Conservation (phyloP, 2,888 invertebrate species). For the Chloroclystis v-ata region DNA sequence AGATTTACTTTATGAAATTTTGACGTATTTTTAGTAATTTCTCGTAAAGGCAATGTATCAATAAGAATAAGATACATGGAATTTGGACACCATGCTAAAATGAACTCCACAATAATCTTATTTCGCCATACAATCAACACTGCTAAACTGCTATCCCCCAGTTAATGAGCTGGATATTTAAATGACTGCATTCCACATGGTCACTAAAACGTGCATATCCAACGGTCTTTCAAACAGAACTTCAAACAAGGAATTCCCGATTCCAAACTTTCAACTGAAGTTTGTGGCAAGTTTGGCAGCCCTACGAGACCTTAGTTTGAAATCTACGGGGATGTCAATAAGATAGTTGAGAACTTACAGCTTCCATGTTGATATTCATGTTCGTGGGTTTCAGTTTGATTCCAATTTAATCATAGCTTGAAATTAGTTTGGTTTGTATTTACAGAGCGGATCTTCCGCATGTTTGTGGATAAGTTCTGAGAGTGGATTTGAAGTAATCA, state of each 20-base stretch:
- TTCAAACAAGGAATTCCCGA: background rate
- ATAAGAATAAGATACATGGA: too few species aligned
- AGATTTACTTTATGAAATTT: too few species aligned
- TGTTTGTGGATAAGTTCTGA: background rate
- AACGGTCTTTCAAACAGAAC: background rate
- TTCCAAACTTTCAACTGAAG: background rate
- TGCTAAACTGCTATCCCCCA: too few species aligned
- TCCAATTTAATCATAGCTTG: slow-evolving; percentile 6
- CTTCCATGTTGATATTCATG: slow-evolving; percentile 4
- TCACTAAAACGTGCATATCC: too few species aligned
- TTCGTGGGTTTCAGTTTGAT: slow-evolving; percentile 4
- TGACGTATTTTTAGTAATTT: too few species aligned
- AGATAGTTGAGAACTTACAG: slow-evolving; percentile 7
- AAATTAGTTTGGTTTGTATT: slow-evolving; percentile 6
- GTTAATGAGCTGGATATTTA: too few species aligned
- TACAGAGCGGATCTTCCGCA: background rate
- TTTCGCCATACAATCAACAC: too few species aligned
- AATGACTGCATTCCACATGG: background rate
- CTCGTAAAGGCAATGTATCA: too few species aligned
- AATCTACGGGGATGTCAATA: slow-evolving; percentile 10
- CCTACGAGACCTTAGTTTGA: slow-evolving; percentile 11
- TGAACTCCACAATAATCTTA: too few species aligned
- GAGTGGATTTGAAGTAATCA: background rate
- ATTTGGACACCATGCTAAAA: too few species aligned
- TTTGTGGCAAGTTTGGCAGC: background rate